Evolutionary conservation across 2,113 vertebrate species (phyloP).

Genomic region (Alectura lathami): DNA sequence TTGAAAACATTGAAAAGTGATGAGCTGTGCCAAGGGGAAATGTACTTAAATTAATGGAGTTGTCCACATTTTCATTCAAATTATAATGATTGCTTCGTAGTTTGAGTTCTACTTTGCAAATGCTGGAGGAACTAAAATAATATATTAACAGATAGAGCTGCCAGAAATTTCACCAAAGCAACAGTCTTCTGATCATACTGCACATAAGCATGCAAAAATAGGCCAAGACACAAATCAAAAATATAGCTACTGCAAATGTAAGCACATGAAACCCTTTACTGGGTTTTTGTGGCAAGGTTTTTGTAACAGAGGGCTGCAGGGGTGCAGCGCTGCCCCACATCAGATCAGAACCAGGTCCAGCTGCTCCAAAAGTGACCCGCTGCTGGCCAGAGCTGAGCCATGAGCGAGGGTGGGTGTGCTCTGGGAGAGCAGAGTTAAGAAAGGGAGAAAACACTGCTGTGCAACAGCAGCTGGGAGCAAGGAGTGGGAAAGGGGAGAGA

Average conservation of each 20-base stretch:
- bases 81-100: not conserved
- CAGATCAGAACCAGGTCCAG: not conserved
- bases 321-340: not conserved
- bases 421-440: not conserved
- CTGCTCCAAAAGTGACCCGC: not conserved
- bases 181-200: not conserved
- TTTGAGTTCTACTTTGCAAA: not conserved
- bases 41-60: not conserved
- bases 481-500: no score
- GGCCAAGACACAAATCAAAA: not conserved
- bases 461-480: no score
- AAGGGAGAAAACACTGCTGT: not conserved
- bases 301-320: not conserved
- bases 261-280: not conserved
- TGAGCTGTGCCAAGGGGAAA: not conserved
- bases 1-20: not conserved
- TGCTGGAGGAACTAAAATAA: not conserved
- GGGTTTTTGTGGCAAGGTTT: not conserved
- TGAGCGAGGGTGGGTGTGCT: no score
- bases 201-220: not conserved
- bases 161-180: not conserved
- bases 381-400: not conserved
- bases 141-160: not conserved
- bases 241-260: not conserved
- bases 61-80: not conserved